Evolutionary conservation across 2,888 invertebrate genomes (phyloP).

Genomic region (Rhopalosiphum nymphaeae): DNA sequence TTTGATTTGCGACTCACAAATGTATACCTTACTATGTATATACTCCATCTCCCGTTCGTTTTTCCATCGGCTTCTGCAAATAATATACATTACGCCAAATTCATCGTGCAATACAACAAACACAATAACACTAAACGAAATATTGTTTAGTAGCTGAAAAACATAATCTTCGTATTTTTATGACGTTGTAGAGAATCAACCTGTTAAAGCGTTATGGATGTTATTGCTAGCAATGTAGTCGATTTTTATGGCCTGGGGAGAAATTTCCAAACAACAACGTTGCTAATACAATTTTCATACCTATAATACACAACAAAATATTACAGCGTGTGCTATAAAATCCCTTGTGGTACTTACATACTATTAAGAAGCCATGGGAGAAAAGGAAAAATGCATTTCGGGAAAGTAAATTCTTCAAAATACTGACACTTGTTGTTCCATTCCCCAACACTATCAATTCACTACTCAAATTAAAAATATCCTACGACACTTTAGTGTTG

Average conservation of each 20-base stretch:
- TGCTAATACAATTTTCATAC: background rate
- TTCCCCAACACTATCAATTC: background rate
- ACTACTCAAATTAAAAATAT: background rate
- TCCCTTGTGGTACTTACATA: background rate
- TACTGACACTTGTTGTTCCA: background rate
- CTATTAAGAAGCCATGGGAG: background rate
- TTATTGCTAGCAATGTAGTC: background rate
- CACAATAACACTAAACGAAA: background rate
- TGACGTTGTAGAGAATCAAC: background rate
- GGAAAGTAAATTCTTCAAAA: background rate
- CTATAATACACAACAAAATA: background rate
- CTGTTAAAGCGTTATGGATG: background rate
- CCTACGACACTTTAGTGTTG: background rate
- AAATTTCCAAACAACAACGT: background rate
- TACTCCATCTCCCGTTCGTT: too few relatives aligned
- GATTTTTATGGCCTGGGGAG: background rate
- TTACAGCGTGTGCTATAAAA: background rate
- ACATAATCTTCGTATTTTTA: background rate
- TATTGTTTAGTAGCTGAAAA: background rate
- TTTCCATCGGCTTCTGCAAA: background rate
- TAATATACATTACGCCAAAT: background rate
- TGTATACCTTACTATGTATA: background rate
- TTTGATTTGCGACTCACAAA: background rate
- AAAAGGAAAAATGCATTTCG: background rate
- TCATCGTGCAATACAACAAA: background rate